Base-by-base conservation (phyloP, 2,888 invertebrate species). In the Amblyjoppa proteus region DNA sequence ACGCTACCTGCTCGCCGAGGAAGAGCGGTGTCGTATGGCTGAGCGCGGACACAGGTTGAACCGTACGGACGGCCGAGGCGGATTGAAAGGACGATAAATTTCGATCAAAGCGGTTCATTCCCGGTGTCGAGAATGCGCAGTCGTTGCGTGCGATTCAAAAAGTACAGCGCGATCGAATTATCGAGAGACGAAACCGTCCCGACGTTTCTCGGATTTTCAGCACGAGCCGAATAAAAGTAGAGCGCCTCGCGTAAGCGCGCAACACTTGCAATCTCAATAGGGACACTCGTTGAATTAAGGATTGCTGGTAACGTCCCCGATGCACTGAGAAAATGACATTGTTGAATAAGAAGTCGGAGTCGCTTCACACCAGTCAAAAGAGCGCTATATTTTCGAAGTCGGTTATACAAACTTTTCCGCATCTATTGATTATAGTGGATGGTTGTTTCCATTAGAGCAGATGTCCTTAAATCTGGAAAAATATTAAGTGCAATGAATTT, bases 11-110 rank as follows among this genome's bases (percentile, higher is more conserved):
- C 16, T 1, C 13, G 38, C 51, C 6, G 51, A 34, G 34, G 38
- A 51, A 38, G 68, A 20, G 25, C 25, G 51, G 49, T 31, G 64
- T 53, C 20, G 49, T 25, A n/a, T 28, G 13, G n/a, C 58, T 25
- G 20, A 53, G n/a, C 4, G 20, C 16, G 41, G 11, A 45, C 61
- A 7, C 53, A 56, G n/a, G 34, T 25, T 25, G 20, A 41, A 51
- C 11, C 51, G 31, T 41, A 38, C 31, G 16, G 74, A 56, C 45
- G 34, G 25, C 69, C 58, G 79, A 83, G 71, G 38, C 45, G 66
- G 83, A 45, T 71, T 53, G 51, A 56, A 53, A 56, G 38, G 25
- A 49, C 75, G 74, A 25, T 28, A 13, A 56, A 45, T 41, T 45
- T 25, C 61, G 66, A 64, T 64, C 34, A 64, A 34, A 64, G 61